Base-by-base conservation (phyloP, 2,113 vertebrate species). In the Bungarus multicinctus region DNA sequence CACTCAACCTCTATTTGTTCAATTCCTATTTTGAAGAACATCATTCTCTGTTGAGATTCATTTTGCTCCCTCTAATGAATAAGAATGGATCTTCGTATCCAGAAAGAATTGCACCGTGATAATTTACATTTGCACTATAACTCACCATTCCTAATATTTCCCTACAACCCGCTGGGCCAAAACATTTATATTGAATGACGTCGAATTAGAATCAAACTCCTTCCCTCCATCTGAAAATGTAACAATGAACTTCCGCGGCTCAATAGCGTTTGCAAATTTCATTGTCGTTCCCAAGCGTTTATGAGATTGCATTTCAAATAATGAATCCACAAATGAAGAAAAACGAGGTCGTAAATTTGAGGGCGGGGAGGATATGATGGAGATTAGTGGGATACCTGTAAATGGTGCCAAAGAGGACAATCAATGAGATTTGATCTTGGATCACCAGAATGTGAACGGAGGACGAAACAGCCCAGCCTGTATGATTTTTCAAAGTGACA, bases 401-500 rank as follows among this genome's bases (percentile, higher is more conserved):
- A 90, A 92, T 93, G 45, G 85, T 94, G 7, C 85, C 50, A 43
- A 87, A 91, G 57, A 87, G 69, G 23, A 93, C 0, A 0, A 60
- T 96, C 89, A 88, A 94, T 95, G 89, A 95, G 94, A 95, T 94
- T 34, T 94, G 95, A 94, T 94, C 0, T 93, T 95, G 95, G 96
- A 94, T 85, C 91, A 94, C 4, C 45, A 89, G 27, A 91, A 91
- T 34, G 30, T 90, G 30, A 52, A 95, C 93, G 39, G 55, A 91
- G 74, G 30, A 60, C 12, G 93, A 96, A 88, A 18, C 47, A 64
- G 64, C 89, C 92, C 16, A 39, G 92, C 90, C 0, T 18, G 91
- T 58, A 87, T 88, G 95, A 95, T 95, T 96, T 96, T 95, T 93
- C 93, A 96, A 93, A 93, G 89, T 93, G 94, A 95, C 93, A 96